phyloP scores from a whole-genome alignment of 2,888 invertebrate genomes.

The Hofmannophila pseudospretella region DNA sequence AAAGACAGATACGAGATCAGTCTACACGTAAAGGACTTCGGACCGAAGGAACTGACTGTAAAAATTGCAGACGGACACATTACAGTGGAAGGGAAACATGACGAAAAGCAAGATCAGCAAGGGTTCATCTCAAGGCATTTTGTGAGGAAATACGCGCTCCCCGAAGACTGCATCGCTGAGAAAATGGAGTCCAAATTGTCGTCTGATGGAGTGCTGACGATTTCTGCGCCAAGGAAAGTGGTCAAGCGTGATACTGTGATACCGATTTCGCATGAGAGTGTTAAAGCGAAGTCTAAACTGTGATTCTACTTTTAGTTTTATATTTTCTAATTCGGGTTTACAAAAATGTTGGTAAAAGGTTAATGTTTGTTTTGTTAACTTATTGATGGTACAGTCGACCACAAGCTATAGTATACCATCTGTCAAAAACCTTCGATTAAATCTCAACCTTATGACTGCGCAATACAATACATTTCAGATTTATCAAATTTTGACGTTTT shows the following conservation, averaged over 20 bases:
- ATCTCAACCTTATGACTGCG: too few species aligned
- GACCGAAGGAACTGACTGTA: constrained; percentile 45
- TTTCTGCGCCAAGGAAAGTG: constrained; percentile 35
- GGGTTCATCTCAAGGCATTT: constrained; percentile 51
- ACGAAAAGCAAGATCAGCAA: constrained; percentile 50
- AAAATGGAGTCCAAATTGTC: constrained; percentile 43
- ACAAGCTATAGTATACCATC: too few species aligned
- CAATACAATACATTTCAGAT: too few species aligned
- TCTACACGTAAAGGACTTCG: constrained; percentile 47
- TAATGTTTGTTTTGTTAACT: too few species aligned
- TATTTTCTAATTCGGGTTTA: too few species aligned
- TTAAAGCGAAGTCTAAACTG: constrained; percentile 35
- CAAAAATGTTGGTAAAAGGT: too few species aligned
- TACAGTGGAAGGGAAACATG: constrained; percentile 51
- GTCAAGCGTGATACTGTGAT: constrained; percentile 44
- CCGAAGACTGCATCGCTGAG: constrained; percentile 42
- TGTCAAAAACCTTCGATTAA: too few species aligned
- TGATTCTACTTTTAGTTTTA: too few species aligned
- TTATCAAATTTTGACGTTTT: too few species aligned
- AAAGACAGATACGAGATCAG: constrained; percentile 46
- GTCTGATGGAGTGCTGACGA: constrained; percentile 41
- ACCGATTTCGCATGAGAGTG: constrained; percentile 39
- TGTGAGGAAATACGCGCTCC: constrained; percentile 39
- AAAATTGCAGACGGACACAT: constrained; percentile 40
- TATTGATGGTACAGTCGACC: too few species aligned